Conservation (phyloP, 2,797 vertebrate species). For the Micropoecilia bifurca region DNA sequence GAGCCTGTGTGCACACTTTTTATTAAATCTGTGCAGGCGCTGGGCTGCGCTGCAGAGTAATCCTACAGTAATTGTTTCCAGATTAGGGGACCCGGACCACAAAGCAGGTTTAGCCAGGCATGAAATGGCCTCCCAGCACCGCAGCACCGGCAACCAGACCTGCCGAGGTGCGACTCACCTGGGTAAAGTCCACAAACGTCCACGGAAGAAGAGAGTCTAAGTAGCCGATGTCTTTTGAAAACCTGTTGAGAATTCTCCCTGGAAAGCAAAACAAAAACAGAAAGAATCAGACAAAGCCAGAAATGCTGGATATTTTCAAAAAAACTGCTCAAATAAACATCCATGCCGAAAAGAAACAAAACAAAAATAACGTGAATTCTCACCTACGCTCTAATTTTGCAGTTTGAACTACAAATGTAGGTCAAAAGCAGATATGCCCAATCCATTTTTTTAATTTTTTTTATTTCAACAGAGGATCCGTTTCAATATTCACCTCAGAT, state of each 20-base stretch:
- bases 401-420: constrained; percentile 30
- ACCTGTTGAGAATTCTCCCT: constrained; percentile 87
- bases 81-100: constrained; percentile 83
- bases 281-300: constrained; percentile 36
- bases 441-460: constrained; percentile 35
- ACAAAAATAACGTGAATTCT: background rate
- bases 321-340: background rate
- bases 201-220: constrained; percentile 93
- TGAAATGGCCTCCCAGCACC: constrained; percentile 85
- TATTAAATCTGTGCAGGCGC: constrained; percentile 83
- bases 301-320: background rate
- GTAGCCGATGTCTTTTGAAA: constrained; percentile 96
- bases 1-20: constrained; percentile 84
- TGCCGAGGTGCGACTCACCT: constrained; percentile 88
- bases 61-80: constrained; percentile 88
- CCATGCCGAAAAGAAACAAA: background rate
- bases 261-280: constrained; percentile 48
- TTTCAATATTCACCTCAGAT: constrained; percentile 80
- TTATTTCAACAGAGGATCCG: constrained; percentile 80
- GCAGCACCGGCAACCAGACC: constrained; percentile 72
- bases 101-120: constrained; percentile 85
- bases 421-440: constrained; percentile 25
- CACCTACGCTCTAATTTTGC: constrained; percentile 2
- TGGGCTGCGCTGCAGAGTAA: constrained; percentile 83
- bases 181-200: constrained; percentile 94